These are phyloP conservation scores for Wiebesia pumilae DNA, from an alignment of 1,140 invertebrate species.

Conservation along the genomic window DNA sequence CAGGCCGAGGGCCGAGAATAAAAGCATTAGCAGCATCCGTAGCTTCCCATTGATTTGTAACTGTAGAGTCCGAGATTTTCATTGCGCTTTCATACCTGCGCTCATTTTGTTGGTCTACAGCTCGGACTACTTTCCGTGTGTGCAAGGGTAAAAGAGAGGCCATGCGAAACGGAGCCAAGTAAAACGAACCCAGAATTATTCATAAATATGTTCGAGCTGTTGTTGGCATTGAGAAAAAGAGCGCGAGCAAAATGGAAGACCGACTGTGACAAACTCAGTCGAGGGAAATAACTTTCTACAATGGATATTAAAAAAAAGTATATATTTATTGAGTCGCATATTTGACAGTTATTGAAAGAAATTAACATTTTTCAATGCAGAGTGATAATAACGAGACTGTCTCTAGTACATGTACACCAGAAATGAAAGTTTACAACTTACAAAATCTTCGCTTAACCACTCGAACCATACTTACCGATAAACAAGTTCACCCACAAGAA, in stretches of 20 bases:
- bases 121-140: too few relatives aligned
- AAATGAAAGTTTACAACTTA: background rate
- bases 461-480: background rate
- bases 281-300: constrained; percentile 13
- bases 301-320: constrained; percentile 1
- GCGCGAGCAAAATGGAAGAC: background rate
- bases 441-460: background rate
- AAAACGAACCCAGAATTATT: constrained; percentile 51
- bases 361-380: too few relatives aligned
- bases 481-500: constrained; percentile 10
- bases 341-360: too few relatives aligned
- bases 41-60: constrained; percentile 7
- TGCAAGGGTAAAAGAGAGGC: background rate
- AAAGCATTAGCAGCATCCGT: background rate
- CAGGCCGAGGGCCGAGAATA: background rate
- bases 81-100: background rate
- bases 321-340: background rate
- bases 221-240: background rate
- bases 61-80: constrained; percentile 8
- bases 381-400: too few relatives aligned
- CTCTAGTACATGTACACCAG: too few relatives aligned
- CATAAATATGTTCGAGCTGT: background rate
- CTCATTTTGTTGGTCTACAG: too few relatives aligned
- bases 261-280: background rate
- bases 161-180: background rate